phyloP scores from a whole-genome alignment of 1,140 invertebrate species.

The Trichoplusia ni region DNA sequence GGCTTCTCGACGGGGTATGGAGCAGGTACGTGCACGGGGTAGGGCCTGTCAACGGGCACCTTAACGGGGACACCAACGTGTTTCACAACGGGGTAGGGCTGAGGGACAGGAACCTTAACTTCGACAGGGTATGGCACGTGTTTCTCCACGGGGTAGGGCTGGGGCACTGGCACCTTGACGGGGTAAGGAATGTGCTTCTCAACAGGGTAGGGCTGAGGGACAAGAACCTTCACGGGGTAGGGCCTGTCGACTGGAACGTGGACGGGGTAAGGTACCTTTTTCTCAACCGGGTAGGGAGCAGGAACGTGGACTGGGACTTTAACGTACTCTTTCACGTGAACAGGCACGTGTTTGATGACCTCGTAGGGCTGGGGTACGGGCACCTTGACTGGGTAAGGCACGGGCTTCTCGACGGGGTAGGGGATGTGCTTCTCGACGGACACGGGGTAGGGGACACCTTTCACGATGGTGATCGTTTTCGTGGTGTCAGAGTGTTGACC shows the following conservation, averaged over 20 bases:
- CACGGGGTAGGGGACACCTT: constrained; percentile 85
- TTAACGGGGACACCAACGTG: constrained; percentile 79
- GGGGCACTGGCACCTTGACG: constrained; percentile 84
- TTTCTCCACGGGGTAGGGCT: constrained; percentile 86
- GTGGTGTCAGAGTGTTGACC: constrained; percentile 83
- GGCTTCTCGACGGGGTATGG: constrained; percentile 84
- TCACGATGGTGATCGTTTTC: constrained; percentile 88
- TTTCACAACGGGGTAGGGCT: constrained; percentile 83
- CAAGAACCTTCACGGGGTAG: constrained; percentile 84
- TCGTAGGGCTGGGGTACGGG: constrained; percentile 85
- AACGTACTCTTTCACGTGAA: constrained; percentile 84
- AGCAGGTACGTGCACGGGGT: constrained; percentile 84
- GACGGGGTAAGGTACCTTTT: constrained; percentile 85
- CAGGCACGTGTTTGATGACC: constrained; percentile 83
- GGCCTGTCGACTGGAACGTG: constrained; percentile 85
- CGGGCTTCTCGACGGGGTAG: constrained; percentile 84
- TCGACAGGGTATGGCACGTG: constrained; percentile 84
- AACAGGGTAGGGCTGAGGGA: constrained; percentile 86
- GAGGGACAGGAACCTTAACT: constrained; percentile 83
- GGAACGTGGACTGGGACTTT: constrained; percentile 84
- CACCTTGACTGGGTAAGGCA: constrained; percentile 84
- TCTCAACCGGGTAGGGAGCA: constrained; percentile 83
- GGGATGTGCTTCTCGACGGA: constrained; percentile 85
- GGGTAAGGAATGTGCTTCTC: constrained; percentile 85
- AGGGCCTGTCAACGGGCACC: constrained; percentile 83